Conservation (phyloP, 2,113 vertebrate species). For the Boleophthalmus pectinirostris region DNA sequence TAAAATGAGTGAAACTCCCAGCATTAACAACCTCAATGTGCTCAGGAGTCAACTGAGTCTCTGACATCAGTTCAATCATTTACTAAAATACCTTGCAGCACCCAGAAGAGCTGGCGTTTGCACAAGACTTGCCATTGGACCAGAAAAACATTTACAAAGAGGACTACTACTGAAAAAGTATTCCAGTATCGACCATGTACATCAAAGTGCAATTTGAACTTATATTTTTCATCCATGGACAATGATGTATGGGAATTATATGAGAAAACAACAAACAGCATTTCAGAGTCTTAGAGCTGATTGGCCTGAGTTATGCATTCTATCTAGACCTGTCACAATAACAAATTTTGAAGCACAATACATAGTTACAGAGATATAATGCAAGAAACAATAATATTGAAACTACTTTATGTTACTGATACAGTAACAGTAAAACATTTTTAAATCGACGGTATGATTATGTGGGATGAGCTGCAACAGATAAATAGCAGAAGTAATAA, state of each 20-base stretch:
- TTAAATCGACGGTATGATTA: no score
- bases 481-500: no score
- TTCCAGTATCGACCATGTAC: background rate
- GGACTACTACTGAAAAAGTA: background rate
- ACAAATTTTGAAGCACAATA: no score
- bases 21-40: background rate
- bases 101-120: background rate
- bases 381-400: no score
- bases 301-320: background rate
- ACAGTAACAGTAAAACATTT: no score
- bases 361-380: no score
- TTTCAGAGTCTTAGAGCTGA: background rate
- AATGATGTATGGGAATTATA: background rate
- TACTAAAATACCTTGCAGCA: background rate
- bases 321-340: no score
- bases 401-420: no score
- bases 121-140: background rate
- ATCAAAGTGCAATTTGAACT: background rate
- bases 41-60: background rate
- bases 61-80: constrained; percentile 22
- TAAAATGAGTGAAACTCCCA: constrained; percentile 13
- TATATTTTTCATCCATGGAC: background rate
- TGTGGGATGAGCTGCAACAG: no score
- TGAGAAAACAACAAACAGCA: background rate
- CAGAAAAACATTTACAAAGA: constrained; percentile 7